Evolutionary conservation across 2,888 invertebrate species (phyloP).

Genomic region (Orchestes rusci): DNA sequence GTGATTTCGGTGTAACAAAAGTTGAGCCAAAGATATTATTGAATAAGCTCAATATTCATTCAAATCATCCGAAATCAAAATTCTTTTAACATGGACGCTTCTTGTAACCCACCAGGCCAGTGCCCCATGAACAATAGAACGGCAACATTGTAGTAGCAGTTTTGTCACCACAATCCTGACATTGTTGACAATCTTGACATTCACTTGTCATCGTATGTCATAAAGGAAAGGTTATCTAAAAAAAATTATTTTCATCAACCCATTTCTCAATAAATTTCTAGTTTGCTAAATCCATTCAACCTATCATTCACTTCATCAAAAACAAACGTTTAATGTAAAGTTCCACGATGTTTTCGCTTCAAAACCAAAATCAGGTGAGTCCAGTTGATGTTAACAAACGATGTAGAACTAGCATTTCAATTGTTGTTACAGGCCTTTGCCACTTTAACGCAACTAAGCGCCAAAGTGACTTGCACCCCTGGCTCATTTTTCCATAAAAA

Average conservation of each 20-base stretch:
- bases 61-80: too few species aligned
- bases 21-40: too few species aligned
- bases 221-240: constrained; percentile 20
- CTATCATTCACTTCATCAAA: constrained; percentile 1
- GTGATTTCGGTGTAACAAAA: too few species aligned
- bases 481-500: constrained; percentile 40
- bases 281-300: constrained; percentile 16
- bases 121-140: too few species aligned
- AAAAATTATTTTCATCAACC: constrained; percentile 17
- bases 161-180: too few species aligned
- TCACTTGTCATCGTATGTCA: too few species aligned
- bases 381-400: not conserved
- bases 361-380: constrained; percentile 47
- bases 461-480: constrained; percentile 42
- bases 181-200: too few species aligned
- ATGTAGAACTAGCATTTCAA: too few species aligned
- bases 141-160: too few species aligned
- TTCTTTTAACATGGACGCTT: too few species aligned
- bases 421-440: constrained; percentile 31
- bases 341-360: constrained; percentile 45
- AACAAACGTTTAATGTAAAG: constrained; percentile 14
- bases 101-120: too few species aligned
- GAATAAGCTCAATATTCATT: too few species aligned
- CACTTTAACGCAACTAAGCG: constrained; percentile 43
- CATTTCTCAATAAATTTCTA: constrained; percentile 14